Evolutionary conservation across 2,888 invertebrate species (phyloP).

Genomic region (Cephus runcator): DNA sequence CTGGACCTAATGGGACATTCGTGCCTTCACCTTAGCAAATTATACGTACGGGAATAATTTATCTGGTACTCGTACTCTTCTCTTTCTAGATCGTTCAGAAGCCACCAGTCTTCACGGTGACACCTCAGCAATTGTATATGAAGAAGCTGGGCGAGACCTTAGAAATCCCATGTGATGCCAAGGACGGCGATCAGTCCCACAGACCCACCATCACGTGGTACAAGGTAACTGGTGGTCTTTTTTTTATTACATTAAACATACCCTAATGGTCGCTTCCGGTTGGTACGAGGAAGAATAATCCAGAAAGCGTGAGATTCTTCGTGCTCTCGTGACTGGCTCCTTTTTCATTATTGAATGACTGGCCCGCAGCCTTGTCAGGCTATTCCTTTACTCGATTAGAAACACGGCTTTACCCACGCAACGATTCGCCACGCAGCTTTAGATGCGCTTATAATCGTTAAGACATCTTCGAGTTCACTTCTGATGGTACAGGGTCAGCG

Average conservation of each 20-base stretch:
- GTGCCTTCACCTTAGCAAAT: not conserved
- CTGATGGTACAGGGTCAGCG: not conserved
- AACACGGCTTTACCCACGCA: not conserved
- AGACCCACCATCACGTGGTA: slow-evolving; percentile 76
- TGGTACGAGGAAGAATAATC: not conserved
- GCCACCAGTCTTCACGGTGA: slow-evolving; percentile 84
- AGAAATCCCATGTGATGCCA: slow-evolving; percentile 84
- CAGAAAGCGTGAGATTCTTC: not conserved
- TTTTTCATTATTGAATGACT: not conserved
- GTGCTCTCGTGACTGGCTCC: not conserved
- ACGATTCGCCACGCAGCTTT: not conserved
- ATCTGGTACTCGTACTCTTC: not conserved
- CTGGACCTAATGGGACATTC: not conserved
- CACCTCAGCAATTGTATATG: slow-evolving; percentile 86
- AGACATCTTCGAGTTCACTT: not conserved
- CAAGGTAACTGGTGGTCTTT: slow-evolving; percentile 66
- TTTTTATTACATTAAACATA: slow-evolving; percentile 11
- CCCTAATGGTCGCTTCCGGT: not conserved
- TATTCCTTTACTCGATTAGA: not conserved
- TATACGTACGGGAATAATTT: not conserved
- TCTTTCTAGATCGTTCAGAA: slow-evolving; percentile 75
- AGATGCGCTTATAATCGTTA: not conserved
- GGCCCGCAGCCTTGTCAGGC: not conserved
- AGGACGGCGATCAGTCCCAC: slow-evolving; percentile 75
- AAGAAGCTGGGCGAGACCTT: slow-evolving; percentile 83